Conservation (phyloP, 2,888 invertebrate genomes). For the Nudaria mundana region DNA sequence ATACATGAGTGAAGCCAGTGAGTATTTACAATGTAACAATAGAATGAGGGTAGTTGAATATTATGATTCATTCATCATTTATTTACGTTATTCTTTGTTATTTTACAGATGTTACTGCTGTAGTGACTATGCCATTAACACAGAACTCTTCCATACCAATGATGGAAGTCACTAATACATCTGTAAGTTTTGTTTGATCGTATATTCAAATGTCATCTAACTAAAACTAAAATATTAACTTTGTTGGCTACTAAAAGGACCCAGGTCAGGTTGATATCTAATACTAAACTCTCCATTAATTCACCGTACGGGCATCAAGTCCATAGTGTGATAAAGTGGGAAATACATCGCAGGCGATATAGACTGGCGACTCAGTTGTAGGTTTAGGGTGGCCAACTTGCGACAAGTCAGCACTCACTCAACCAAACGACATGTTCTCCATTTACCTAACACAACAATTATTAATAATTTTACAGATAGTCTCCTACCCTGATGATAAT, state of each 20-base stretch:
- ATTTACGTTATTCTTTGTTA: constrained; percentile 7
- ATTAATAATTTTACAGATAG: constrained; percentile 55
- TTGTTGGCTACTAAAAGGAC: too few relatives aligned
- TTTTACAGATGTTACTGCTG: constrained; percentile 72
- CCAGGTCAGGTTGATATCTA: too few relatives aligned
- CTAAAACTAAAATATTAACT: neutral
- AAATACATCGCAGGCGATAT: too few relatives aligned
- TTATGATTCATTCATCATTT: neutral
- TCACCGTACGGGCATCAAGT: too few relatives aligned
- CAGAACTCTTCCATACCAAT: constrained; percentile 73
- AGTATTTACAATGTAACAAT: constrained; percentile 31
- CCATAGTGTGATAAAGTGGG: too few relatives aligned
- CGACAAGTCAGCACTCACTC: too few relatives aligned
- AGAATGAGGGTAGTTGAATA: constrained; percentile 15
- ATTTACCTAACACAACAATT: too few relatives aligned
- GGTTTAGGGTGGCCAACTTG: too few relatives aligned
- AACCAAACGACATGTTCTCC: too few relatives aligned
- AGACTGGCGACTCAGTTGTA: too few relatives aligned
- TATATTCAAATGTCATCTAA: neutral
- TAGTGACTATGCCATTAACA: constrained; percentile 73
- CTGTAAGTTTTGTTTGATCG: constrained; percentile 50
- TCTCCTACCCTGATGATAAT: constrained; percentile 71
- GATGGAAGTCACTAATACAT: constrained; percentile 75
- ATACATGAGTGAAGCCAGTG: constrained; percentile 75
- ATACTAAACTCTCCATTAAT: too few relatives aligned